These are phyloP conservation scores for Cheilosia scutellata DNA, from an alignment of 2,888 invertebrate genomes.

Conservation along the genomic window DNA sequence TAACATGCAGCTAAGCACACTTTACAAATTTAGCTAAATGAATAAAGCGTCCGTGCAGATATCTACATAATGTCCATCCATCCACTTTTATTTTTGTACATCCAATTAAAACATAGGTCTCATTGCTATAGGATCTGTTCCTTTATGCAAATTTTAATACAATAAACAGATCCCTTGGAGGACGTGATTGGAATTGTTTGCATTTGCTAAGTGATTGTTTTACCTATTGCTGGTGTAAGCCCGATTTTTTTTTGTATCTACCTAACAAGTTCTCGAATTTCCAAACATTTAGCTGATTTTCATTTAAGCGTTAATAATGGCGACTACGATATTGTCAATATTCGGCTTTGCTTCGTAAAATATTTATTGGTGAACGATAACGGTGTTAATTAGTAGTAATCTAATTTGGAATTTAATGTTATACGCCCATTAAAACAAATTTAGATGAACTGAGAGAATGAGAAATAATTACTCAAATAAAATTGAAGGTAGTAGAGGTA, in stretches of 20 bases:
- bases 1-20: not conserved
- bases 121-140: conserved; percentile 6
- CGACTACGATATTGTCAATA: not conserved
- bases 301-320: not conserved
- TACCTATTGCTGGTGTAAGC: no score
- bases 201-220: not conserved
- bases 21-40: conserved; percentile 9
- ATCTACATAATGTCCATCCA: not conserved
- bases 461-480: not conserved
- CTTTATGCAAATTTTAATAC: conserved; percentile 26
- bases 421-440: not conserved
- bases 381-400: not conserved
- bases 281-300: not conserved
- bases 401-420: not conserved
- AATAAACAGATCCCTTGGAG: not conserved
- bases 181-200: conserved; percentile 45
- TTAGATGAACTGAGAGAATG: not conserved
- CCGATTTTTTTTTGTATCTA: no score
- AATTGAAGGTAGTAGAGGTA: not conserved
- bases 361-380: not conserved
- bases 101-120: conserved; percentile 44
- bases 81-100: conserved; percentile 11
- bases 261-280: not conserved
- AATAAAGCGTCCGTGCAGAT: conserved; percentile 26
- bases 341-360: not conserved